Base-by-base conservation (phyloP, 2,797 vertebrate genomes). In the Enteromius mattozi region DNA sequence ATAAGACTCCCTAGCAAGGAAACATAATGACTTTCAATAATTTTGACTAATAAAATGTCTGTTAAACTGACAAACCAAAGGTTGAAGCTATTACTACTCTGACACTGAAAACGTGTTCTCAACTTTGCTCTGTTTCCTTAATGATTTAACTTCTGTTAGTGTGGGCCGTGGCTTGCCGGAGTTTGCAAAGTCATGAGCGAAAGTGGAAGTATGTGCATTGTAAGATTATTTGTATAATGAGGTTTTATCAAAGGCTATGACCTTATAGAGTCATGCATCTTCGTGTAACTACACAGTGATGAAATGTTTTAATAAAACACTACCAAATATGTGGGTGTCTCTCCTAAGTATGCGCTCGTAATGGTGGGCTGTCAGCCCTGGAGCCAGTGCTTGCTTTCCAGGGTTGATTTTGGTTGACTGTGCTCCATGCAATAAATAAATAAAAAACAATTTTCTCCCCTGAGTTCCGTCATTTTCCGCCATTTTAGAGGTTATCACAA, bases 251-350 rank as follows among this genome's bases (percentile, higher is more conserved):
- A 51, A 37, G 63, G 17, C 12, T 69, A 33, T 59, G 80, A 30
- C 37, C 4, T 16, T 45, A 71, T 33, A 14, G 37, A 70, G 49
- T 19, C 49, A 30, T 81, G 51, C 8, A 45, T 81, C 37, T 56
- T n/a, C 63, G 80, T 47, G 27, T 33, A 47, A 82, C 72, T 35
- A 63, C 24, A 45, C 37, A 45, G 27, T 74, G 80, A 82, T 63
- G 7, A 59, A 74, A 61, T 4, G 19, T 63, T 72, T 82, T 82
- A 82, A 82, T 82, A 74, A 63, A 82, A 61, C 4, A 4, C 16
- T 17, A 13, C 2, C 51, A 72, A 72, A 35, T 63, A 81, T 82
- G 54, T 59, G 21, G 74, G 21, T 59, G 47, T 13, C 30, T 80
- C 21, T 10, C 24, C 7, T 59, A 30, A 72, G 33, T 59, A 61